These are phyloP conservation scores for Caenorhabditis angaria DNA, from an alignment of 2,888 invertebrate genomes.

Conservation along the genomic window DNA sequence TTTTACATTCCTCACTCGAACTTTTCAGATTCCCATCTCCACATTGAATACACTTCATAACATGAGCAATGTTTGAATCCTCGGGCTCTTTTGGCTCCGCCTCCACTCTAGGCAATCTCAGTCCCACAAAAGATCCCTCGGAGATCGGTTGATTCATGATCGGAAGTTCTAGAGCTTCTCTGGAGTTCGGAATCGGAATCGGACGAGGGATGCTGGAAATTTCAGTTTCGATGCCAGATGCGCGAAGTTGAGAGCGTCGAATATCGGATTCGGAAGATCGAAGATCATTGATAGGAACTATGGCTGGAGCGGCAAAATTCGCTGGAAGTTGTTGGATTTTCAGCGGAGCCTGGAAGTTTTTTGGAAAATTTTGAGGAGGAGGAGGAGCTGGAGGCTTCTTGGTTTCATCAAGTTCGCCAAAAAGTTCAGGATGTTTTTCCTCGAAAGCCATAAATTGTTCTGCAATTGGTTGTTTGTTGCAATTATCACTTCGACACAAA, in stretches of 20 bases:
- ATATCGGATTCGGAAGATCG: conserved; percentile 37
- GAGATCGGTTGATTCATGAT: conserved; percentile 35
- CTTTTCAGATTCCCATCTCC: conserved; percentile 53
- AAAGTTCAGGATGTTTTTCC: conserved; percentile 61
- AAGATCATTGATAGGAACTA: conserved; percentile 55
- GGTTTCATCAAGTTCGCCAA: conserved; percentile 42
- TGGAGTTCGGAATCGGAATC: conserved; percentile 30
- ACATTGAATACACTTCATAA: conserved; percentile 63
- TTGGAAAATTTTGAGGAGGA: not conserved
- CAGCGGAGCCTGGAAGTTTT: conserved; percentile 18
- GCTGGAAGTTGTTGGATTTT: conserved; percentile 34
- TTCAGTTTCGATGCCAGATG: conserved; percentile 31
- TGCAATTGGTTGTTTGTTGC: conserved; percentile 61
- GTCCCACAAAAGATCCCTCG: conserved; percentile 36
- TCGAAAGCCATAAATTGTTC: conserved; percentile 67
- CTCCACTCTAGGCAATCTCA: not conserved
- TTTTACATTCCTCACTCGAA: conserved; percentile 51
- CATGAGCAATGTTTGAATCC: no score
- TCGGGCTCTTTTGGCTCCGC: not conserved
- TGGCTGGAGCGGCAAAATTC: conserved; percentile 42
- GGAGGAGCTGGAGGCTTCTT: conserved; percentile 26
- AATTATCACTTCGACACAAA: conserved; percentile 51
- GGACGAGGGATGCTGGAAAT: conserved; percentile 24
- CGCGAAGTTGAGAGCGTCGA: conserved; percentile 33
- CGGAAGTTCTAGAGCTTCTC: conserved; percentile 23